These are phyloP conservation scores for Drosophila serrata DNA, from an alignment of 1,140 invertebrate genomes.

Conservation along the genomic window DNA sequence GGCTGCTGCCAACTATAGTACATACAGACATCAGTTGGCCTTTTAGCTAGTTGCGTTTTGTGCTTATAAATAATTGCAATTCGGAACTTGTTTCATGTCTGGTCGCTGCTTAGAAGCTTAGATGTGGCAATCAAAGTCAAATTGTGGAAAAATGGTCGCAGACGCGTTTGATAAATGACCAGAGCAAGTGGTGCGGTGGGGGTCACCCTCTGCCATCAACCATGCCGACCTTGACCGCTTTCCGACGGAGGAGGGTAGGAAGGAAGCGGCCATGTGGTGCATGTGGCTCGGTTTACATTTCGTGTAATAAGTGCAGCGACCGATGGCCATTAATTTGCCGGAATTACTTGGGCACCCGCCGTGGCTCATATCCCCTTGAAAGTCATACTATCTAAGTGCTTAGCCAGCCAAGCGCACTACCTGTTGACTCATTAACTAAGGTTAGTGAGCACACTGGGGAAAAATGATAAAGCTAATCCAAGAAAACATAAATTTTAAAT, in stretches of 20 bases:
- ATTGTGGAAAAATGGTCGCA: constrained; percentile 59
- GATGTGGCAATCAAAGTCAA: constrained; percentile 66
- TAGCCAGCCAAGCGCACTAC: constrained; percentile 71
- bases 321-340: constrained; percentile 59
- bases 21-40: constrained; percentile 44
- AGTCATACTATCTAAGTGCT: constrained; percentile 26
- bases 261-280: constrained; percentile 10
- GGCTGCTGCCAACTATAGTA: constrained; percentile 24
- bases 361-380: constrained; percentile 20
- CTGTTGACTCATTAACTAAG: constrained; percentile 71
- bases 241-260: neutral
- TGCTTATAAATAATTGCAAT: constrained; percentile 70
- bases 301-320: constrained; percentile 62
- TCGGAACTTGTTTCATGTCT: constrained; percentile 69
- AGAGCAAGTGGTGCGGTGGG: constrained; percentile 42
- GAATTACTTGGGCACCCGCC: constrained; percentile 32
- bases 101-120: constrained; percentile 17
- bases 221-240: constrained; percentile 69
- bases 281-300: constrained; percentile 55
- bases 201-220: constrained; percentile 3
- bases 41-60: constrained; percentile 68
- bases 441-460: constrained; percentile 12
- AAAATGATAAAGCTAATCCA: neutral
- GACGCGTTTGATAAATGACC: constrained; percentile 67
- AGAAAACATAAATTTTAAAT: neutral